Evolutionary conservation across 2,113 vertebrate genomes (phyloP), one percentile per base, ranked within the genome.

Genomic region (Gymnarchus niloticus): DNA sequence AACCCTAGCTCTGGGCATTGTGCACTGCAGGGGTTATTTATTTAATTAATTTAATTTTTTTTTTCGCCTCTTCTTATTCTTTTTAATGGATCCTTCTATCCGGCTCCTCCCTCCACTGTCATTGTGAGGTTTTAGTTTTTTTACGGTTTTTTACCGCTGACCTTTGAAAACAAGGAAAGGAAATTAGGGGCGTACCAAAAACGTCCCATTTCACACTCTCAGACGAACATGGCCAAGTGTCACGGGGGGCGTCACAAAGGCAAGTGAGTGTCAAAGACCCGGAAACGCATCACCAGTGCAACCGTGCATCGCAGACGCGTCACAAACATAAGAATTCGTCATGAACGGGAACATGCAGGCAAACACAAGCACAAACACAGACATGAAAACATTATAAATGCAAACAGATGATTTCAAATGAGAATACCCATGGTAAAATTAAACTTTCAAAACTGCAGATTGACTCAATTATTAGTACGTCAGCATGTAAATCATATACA

Each of bases 1-100:
- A 94, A 95, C 95, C 93, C 93, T 89, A 87, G 91, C 93, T 91
- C 92, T 88, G 89, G 41, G 90, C 91, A 92, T 93, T 91, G 90
- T 93, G 87, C 87, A 89, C 89, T 57, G 54, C 54, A 90, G 52
- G 52, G 91, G 92, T 92, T 91, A 86, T 90, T 90, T 89, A 48
- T 69, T 78, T 78, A 46, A 46, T 48, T 46, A 78, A 48, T 78
- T 88, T 88, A 88, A 87, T 88, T 77, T 87, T 89, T 92, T 92
- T 89, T 92, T 83, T 82, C 46, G 46, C 85, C 51, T 84, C 51
- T 77, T 81, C 69, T 77, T 77, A 28, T 84, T 84, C 69, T 61
- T 91, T 92, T 90, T 90, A 89, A 93, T 91, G 90, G 91, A 91
- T 87, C 90, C 84, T 88, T 90, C 89, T 57, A 85, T 91, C 85